Conservation (phyloP, 2,888 invertebrate species). For the Eristalinus sepulchralis region DNA sequence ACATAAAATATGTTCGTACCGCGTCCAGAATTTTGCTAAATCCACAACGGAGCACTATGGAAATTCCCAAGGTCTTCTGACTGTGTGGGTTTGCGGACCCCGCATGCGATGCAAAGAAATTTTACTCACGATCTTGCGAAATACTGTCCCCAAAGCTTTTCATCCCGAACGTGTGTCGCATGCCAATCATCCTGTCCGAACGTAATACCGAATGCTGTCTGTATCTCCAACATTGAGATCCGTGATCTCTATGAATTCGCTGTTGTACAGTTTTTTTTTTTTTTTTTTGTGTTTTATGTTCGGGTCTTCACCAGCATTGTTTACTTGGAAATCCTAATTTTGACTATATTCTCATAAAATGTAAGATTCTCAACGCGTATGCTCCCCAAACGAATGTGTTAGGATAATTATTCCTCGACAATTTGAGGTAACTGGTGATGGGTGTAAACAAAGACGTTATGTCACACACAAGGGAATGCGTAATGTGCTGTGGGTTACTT, state of each 20-base stretch:
- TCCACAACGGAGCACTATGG: neutral
- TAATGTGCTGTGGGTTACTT: too few species aligned
- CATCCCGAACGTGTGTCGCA: constrained; percentile 3
- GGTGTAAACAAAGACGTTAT: too few species aligned
- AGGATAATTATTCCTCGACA: neutral
- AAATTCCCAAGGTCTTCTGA: neutral
- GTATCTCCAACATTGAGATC: neutral
- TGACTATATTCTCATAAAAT: neutral
- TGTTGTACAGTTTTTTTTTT: neutral
- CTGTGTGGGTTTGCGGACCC: neutral
- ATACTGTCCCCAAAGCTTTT: neutral
- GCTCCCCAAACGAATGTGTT: neutral
- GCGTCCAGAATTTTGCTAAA: neutral
- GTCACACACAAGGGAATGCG: too few species aligned
- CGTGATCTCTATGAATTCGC: neutral
- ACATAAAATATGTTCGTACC: neutral
- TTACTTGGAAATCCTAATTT: neutral
- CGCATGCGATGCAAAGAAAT: neutral
- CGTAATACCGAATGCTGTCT: neutral
- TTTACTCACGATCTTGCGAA: constrained; percentile 2
- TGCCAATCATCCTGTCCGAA: constrained; percentile 1
- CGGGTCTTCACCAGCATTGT: neutral
- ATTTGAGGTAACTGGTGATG: neutral
- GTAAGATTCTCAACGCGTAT: neutral
- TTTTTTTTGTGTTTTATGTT: neutral